Base-by-base conservation (phyloP, 2,797 vertebrate species). In the Lithobates sylvaticus region DNA sequence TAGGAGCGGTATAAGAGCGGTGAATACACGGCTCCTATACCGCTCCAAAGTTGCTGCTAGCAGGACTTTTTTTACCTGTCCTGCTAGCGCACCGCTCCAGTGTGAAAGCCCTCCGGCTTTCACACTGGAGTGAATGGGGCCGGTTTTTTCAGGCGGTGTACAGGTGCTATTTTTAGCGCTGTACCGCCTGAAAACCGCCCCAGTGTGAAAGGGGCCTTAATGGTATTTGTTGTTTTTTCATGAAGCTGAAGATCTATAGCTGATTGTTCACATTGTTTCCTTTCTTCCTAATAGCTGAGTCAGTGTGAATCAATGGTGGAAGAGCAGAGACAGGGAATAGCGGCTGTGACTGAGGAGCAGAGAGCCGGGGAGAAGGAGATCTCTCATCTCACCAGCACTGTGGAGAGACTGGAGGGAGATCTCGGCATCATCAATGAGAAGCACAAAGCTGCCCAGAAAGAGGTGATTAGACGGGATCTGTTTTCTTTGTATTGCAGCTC, bases 241-340 rank as follows among this genome's bases (percentile, higher is more conserved):
- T 47, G 15, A 44, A 2, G 7, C 4, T 58, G 54, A 23, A 23
- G 10, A 61, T 23, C 13, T 23, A 29, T 54, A 54, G 15, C 50
- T 54, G 10, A 29, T 67, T 0, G 3, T 67, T 18, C 10, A 29
- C 10, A 29, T 64, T 15, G 0, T 36, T 7, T 36, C 10, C 34
- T 73, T 54, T n/a, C 36, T 75, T 54, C 5, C n/a, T 18, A 16
- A 13, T 64, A 88, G 89, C 69, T 76, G n/a, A 54, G 13, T 10
- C 81, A 10, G 23, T 78, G 71, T 34, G 34, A 10, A 67, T 34
- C 32, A 18, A 9, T 34, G 88, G 50, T 90, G 47, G 84, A 88
- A 81, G 88, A 87, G 72, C 86, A 91, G 73, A 89, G 54, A 65
- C 77, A 29, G 15, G 88, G 90, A 36, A 74, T 93, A 39, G 68